phyloP scores from a whole-genome alignment of 2,888 invertebrate species.

The Chloroclysta siterata region DNA sequence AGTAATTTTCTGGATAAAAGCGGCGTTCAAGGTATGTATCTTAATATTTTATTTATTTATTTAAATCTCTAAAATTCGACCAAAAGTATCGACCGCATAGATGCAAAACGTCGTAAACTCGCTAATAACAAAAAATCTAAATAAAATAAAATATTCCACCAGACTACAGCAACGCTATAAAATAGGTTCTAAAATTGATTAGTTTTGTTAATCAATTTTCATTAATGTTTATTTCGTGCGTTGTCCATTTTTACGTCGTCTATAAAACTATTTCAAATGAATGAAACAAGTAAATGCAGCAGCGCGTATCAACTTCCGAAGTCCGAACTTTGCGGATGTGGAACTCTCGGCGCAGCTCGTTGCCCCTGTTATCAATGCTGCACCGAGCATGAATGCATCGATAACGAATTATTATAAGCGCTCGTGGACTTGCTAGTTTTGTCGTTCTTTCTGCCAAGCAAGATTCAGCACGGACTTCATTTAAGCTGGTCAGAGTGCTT shows the following conservation, averaged over 20 bases:
- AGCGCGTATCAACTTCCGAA: conserved; percentile 24
- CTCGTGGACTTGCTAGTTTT: not conserved
- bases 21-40: conserved; percentile 96
- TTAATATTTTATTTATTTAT: conserved; percentile 4
- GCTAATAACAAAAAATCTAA: not conserved
- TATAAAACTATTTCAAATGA: conserved; percentile 12
- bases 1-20: conserved; percentile 99
- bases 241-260: not conserved
- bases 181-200: not conserved
- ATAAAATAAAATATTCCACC: not conserved
- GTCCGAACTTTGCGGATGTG: conserved; percentile 27
- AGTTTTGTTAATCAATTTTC: not conserved
- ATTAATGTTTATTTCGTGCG: not conserved
- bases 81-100: conserved; percentile 1
- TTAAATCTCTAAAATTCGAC: not conserved
- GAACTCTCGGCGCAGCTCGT: conserved; percentile 20
- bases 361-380: conserved; percentile 26
- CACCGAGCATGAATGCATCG: conserved; percentile 1
- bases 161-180: not conserved
- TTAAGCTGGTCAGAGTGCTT: too few relatives aligned
- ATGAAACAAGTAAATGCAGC: conserved; percentile 1
- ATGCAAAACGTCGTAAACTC: not conserved
- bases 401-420: not conserved
- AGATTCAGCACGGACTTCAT: too few relatives aligned
- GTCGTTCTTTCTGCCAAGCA: not conserved